Conservation (phyloP, 1,140 invertebrate genomes). For the Orius insidiosus region DNA sequence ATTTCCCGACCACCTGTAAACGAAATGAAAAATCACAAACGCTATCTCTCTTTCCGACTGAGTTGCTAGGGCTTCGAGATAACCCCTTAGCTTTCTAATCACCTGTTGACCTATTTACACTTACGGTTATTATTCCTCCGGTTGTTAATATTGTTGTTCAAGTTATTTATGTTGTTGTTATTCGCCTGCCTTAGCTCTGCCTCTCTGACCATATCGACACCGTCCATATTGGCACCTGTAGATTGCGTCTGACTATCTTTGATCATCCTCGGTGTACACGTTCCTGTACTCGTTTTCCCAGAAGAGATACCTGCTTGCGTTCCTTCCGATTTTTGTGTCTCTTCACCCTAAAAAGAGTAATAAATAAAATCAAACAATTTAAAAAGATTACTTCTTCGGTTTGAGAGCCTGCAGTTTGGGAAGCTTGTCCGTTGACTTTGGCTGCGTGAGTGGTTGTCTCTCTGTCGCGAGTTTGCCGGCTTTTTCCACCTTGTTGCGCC, state of each 20-base stretch:
- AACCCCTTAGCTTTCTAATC: not conserved
- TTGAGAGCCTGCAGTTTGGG: constrained; percentile 21
- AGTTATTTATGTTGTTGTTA: constrained; percentile 22
- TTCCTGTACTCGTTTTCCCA: constrained; percentile 22
- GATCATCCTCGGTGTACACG: constrained; percentile 21
- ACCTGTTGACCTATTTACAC: too few species aligned
- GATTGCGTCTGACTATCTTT: constrained; percentile 14
- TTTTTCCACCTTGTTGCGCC: constrained; percentile 14
- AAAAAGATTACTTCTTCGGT: constrained; percentile 21
- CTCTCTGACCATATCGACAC: constrained; percentile 30
- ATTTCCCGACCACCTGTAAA: constrained; percentile 23
- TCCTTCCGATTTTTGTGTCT: constrained; percentile 33
- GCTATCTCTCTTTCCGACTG: constrained; percentile 35
- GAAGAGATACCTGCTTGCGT: constrained; percentile 51
- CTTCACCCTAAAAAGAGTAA: constrained; percentile 9
- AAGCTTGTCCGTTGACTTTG: constrained; percentile 18
- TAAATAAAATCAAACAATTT: not conserved
- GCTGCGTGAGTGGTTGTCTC: constrained; percentile 26
- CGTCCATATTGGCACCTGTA: constrained; percentile 27
- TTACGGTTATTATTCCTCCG: constrained; percentile 19
- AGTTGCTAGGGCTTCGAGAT: not conserved
- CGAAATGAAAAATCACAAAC: constrained; percentile 1
- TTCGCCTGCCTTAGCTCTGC: constrained; percentile 34
- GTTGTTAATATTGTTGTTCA: constrained; percentile 24
- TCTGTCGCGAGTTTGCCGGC: constrained; percentile 26